Conservation (phyloP, 2,797 vertebrate genomes). For the Picus viridis region DNA sequence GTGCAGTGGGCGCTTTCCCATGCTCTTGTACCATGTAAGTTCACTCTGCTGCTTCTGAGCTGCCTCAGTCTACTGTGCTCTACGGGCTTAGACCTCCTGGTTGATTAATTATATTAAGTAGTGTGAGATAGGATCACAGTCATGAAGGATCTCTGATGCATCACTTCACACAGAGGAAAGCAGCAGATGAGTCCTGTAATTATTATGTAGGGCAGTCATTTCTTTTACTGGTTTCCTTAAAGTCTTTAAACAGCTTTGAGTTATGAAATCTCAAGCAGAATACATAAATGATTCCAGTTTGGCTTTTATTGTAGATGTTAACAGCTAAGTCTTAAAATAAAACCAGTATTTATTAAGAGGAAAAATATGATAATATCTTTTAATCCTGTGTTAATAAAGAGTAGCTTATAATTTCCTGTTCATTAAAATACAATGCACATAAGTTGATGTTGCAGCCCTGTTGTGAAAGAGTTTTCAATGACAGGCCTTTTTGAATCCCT, state of each 20-base stretch:
- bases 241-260: background rate
- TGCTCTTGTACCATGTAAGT: background rate
- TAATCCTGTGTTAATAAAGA: background rate
- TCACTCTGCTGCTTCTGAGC: background rate
- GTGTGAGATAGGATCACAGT: background rate
- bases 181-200: background rate
- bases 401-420: background rate
- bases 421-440: background rate
- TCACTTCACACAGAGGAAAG: background rate
- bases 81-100: background rate
- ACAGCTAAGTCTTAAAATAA: background rate
- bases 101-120: background rate
- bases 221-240: background rate
- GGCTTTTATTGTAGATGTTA: conserved; percentile 20
- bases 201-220: background rate
- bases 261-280: background rate
- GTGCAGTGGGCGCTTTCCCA: background rate
- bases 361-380: background rate
- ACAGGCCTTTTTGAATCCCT: background rate
- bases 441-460: background rate
- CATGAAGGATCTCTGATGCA: conserved; percentile 1
- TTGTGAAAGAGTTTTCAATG: background rate
- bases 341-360: background rate
- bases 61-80: background rate
- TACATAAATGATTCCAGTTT: background rate